Percentiles rank a stretch among this genome's conserved stretches.
Evolutionary conservation across 92 coral and sea anemone species (phyloP).

Genomic region (Isaurus tuberculatus): DNA sequence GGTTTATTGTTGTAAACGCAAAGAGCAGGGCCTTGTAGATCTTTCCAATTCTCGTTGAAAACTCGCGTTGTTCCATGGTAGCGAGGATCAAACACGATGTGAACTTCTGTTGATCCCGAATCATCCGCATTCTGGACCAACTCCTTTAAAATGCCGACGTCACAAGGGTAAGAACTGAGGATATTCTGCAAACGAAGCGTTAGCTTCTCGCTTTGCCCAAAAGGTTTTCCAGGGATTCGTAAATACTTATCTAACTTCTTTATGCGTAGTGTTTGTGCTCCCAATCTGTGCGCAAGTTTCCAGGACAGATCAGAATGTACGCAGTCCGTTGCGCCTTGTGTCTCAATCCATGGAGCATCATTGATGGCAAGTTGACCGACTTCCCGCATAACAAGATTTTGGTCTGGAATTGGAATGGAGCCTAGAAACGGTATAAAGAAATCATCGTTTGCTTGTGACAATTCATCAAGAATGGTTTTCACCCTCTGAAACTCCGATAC

Average conservation of each 20-base stretch:
- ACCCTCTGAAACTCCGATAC: constrained; percentile 80
- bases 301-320: constrained; percentile 84
- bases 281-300: constrained; percentile 81
- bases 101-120: constrained; percentile 91
- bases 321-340: constrained; percentile 59
- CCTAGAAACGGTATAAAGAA: constrained; percentile 63
- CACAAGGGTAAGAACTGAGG: constrained; percentile 90
- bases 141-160: constrained; percentile 91
- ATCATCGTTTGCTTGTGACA: constrained; percentile 67
- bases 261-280: constrained; percentile 81
- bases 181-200: constrained; percentile 80
- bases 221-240: constrained; percentile 77
- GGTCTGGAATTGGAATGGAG: constrained; percentile 86
- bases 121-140: constrained; percentile 95
- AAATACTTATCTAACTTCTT: constrained; percentile 80
- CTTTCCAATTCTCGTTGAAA: constrained; percentile 77
- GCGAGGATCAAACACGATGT: constrained; percentile 90
- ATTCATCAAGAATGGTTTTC: constrained; percentile 77
- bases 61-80: constrained; percentile 86
- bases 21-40: constrained; percentile 96
- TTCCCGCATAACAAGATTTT: constrained; percentile 65
- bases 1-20: constrained; percentile 92
- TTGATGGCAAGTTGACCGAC: constrained; percentile 87
- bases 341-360: constrained; percentile 87
- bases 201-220: constrained; percentile 91